A percentile compares a stretch with the other conserved stretches of the same genome.
These are phyloP conservation scores for Tetranychus truncatus DNA, from an alignment of 2,888 invertebrate genomes.

Conservation along the genomic window DNA sequence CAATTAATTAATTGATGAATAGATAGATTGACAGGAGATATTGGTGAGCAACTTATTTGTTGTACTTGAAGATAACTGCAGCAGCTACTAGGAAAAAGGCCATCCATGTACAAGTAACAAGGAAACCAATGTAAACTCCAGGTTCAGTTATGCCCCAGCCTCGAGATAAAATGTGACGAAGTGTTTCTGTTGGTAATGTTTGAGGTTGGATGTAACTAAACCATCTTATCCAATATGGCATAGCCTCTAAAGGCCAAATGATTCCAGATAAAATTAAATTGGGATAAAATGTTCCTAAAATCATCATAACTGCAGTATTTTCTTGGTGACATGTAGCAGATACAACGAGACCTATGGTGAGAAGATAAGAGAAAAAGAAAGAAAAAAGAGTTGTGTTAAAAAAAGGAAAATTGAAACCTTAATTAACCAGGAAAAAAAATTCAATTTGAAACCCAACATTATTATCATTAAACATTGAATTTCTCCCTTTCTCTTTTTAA, in stretches of 20 bases:
- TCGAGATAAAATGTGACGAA: conserved; percentile 54
- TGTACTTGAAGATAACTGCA: conserved; percentile 20
- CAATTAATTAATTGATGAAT: too few relatives aligned
- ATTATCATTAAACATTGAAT: neutral
- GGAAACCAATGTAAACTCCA: conserved; percentile 53
- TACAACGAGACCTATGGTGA: conserved; percentile 24
- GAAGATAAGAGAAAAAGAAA: neutral
- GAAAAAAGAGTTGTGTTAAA: neutral
- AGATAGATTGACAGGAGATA: too few relatives aligned
- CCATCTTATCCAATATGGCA: conserved; percentile 59
- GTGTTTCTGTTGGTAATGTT: conserved; percentile 55
- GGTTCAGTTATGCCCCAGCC: conserved; percentile 50
- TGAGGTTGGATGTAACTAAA: conserved; percentile 55
- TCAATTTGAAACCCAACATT: neutral
- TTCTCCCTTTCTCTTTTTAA: neutral
- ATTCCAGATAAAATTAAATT: conserved; percentile 51
- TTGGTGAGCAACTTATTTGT: conserved; percentile 13
- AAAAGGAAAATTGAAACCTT: neutral
- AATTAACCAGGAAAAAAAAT: neutral
- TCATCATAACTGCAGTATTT: conserved; percentile 32
- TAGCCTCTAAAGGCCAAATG: conserved; percentile 89
- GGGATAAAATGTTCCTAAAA: conserved; percentile 84
- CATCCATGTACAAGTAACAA: conserved; percentile 54
- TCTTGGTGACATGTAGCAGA: conserved; percentile 26
- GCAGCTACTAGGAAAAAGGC: conserved; percentile 38